Conservation (phyloP, 1,140 invertebrate species). For the Cherax destructor region DNA sequence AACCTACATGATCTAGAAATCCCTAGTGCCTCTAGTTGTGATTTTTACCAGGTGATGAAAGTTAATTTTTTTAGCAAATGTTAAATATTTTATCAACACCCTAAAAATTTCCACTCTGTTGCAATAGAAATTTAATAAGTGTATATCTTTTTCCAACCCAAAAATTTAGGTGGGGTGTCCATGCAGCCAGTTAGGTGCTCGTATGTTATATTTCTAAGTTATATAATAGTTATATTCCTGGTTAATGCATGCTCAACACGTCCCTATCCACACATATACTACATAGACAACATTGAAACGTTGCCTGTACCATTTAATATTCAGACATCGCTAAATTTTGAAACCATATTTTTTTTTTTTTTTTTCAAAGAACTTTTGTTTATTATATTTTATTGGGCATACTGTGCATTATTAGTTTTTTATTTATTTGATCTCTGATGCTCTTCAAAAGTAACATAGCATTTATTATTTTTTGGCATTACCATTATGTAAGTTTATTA, state of each 20-base stretch:
- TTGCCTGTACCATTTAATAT: no score
- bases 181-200: constrained; percentile 9
- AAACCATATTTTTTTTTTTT: no score
- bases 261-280: not conserved
- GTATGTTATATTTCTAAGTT: not conserved
- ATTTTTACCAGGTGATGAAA: constrained; percentile 2
- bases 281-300: not conserved
- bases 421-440: no score
- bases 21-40: constrained; percentile 14
- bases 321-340: no score
- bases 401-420: no score
- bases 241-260: not conserved
- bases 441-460: no score
- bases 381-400: no score
- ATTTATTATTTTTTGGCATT: no score
- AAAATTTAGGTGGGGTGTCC: constrained; percentile 12
- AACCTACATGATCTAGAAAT: not conserved
- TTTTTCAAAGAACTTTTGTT: no score
- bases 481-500: no score
- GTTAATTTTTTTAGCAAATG: constrained; percentile 8
- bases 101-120: constrained; percentile 1
- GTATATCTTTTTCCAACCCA: constrained; percentile 14
- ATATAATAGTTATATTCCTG: not conserved
- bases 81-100: not conserved
- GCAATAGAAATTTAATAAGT: not conserved